Evolutionary conservation across 2,113 vertebrate species (phyloP).

Genomic region (Calidris pugnax): DNA sequence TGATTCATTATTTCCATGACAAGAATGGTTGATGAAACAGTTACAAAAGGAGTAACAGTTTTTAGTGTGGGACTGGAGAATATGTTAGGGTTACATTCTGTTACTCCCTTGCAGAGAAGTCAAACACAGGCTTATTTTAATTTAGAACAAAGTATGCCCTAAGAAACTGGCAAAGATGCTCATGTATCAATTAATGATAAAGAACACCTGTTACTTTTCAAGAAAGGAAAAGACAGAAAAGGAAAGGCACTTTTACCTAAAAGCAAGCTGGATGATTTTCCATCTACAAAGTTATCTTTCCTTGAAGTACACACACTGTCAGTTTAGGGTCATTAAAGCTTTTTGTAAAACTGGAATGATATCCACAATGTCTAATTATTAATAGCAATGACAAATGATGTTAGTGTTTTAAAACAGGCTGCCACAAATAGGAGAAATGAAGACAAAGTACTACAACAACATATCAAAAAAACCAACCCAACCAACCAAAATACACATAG

Average conservation of each 20-base stretch:
- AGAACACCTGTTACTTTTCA: neutral
- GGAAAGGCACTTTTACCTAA: neutral
- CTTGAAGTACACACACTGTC: neutral
- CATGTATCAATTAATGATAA: neutral
- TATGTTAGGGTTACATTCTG: neutral
- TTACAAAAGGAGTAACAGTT: neutral
- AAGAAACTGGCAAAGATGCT: neutral
- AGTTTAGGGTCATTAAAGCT: neutral
- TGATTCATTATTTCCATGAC: neutral
- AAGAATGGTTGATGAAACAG: neutral
- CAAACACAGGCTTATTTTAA: neutral
- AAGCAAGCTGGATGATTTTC: neutral
- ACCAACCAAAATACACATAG: neutral
- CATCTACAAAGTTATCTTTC: neutral
- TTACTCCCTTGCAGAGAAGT: neutral
- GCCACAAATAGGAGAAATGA: neutral
- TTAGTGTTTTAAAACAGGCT: neutral
- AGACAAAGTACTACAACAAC: neutral
- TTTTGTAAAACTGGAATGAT: neutral
- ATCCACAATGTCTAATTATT: neutral
- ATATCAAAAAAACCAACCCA: neutral
- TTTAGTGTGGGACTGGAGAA: neutral
- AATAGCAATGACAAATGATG: no score
- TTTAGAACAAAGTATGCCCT: neutral
- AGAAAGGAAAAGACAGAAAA: neutral